These are phyloP conservation scores for Xiphorhynchus elegans DNA, from an alignment of 2,113 vertebrate species.

Conservation along the genomic window DNA sequence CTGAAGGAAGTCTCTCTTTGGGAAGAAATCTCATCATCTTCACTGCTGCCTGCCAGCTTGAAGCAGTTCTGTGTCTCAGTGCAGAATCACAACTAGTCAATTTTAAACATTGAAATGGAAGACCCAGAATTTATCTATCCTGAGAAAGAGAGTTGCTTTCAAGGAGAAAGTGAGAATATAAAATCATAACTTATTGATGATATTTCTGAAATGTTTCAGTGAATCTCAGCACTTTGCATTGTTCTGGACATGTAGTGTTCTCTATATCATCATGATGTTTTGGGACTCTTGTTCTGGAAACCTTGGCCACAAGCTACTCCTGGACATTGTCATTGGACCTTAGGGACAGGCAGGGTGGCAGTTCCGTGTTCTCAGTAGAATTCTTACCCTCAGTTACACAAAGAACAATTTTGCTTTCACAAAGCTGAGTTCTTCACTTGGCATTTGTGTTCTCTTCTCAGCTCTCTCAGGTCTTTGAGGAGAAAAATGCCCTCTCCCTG, in stretches of 20 bases:
- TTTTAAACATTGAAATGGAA: neutral
- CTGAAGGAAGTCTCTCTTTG: neutral
- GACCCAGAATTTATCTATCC: neutral
- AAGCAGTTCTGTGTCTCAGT: neutral
- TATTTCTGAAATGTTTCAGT: neutral
- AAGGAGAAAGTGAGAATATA: neutral
- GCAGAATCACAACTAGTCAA: neutral
- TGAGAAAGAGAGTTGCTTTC: neutral
- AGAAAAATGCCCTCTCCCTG: conserved; percentile 77
- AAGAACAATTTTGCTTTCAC: neutral
- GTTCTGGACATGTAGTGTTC: neutral
- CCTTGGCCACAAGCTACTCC: neutral
- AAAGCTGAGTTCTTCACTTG: neutral
- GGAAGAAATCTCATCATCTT: neutral
- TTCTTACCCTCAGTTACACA: neutral
- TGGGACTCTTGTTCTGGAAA: neutral
- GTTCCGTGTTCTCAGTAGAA: neutral
- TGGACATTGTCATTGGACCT: neutral
- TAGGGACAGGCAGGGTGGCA: neutral
- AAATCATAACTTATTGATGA: neutral
- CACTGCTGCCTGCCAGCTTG: neutral
- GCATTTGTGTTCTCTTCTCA: conserved; percentile 19
- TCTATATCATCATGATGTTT: neutral
- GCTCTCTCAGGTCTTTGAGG: conserved; percentile 83
- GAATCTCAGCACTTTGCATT: neutral